Conservation (phyloP, 2,888 invertebrate genomes). For the Isotomurus palustris region DNA sequence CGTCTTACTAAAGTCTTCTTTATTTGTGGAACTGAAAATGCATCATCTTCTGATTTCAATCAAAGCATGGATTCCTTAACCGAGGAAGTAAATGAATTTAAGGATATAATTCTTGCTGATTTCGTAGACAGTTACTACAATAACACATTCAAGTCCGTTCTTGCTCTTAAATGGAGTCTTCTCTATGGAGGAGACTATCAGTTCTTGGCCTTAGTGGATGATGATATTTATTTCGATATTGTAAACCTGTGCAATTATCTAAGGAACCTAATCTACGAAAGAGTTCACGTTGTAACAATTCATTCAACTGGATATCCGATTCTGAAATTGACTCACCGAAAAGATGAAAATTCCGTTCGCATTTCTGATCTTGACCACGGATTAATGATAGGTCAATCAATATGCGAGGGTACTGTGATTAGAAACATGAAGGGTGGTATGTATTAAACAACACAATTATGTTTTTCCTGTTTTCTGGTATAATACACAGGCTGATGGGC, state of each 20-base stretch:
- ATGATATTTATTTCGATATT: constrained; percentile 22
- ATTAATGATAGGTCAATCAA: too few species aligned
- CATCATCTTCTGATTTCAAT: too few species aligned
- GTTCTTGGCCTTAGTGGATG: constrained; percentile 26
- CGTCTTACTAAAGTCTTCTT: constrained; percentile 36
- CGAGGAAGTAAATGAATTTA: constrained; percentile 49
- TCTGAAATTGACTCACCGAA: too few species aligned
- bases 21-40: constrained; percentile 22
- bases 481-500: too few species aligned
- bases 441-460: too few species aligned
- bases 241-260: constrained; percentile 7
- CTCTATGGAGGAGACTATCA: constrained; percentile 18
- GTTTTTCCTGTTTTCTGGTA: too few species aligned
- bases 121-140: constrained; percentile 74
- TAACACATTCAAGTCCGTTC: constrained; percentile 78
- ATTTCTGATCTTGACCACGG: too few species aligned
- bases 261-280: not conserved
- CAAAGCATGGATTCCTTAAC: constrained; percentile 5
- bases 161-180: constrained; percentile 70
- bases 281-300: too few species aligned
- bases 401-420: too few species aligned
- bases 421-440: too few species aligned
- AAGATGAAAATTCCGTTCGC: too few species aligned
- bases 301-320: too few species aligned
- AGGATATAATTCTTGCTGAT: constrained; percentile 70